Evolutionary conservation across 2,797 vertebrate genomes (phyloP).

Genomic region (Nyctibius grandis): DNA sequence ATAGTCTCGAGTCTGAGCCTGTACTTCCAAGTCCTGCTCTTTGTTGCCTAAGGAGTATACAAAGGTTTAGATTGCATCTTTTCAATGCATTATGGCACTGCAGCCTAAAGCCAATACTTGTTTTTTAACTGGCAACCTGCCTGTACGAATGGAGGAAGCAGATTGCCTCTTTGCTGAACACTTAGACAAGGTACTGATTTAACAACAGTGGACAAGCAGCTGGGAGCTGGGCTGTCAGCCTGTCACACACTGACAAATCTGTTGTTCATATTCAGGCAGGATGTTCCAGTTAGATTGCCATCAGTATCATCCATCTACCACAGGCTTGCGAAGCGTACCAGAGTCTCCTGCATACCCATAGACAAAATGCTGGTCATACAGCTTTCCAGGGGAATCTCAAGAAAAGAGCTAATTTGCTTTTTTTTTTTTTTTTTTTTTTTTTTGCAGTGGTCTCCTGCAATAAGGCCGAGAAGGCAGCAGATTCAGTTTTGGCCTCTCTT

Average conservation of each 20-base stretch:
- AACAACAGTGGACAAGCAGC: conserved; percentile 96
- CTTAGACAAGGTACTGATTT: conserved; percentile 84
- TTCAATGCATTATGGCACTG: conserved; percentile 74
- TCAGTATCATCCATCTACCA: conserved; percentile 70
- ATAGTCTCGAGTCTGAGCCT: conserved; percentile 56
- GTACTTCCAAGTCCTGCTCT: conserved; percentile 59
- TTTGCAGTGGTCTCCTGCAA: not conserved
- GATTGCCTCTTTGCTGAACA: conserved; percentile 81
- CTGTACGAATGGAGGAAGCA: conserved; percentile 75
- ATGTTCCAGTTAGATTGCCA: conserved; percentile 76
- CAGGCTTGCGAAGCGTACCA: not conserved
- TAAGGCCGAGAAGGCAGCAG: not conserved
- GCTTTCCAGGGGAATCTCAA: not conserved
- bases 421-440: not conserved
- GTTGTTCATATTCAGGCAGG: conserved; percentile 90
- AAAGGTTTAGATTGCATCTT: conserved; percentile 72
- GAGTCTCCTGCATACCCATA: not conserved
- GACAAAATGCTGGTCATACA: conserved; percentile 6
- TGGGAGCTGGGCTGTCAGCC: conserved; percentile 92
- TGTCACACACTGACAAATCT: conserved; percentile 96
- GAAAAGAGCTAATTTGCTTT: not conserved
- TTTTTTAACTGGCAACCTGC: conserved; percentile 78
- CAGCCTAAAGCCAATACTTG: conserved; percentile 76
- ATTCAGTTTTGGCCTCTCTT: conserved; percentile 27
- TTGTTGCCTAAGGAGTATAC: conserved; percentile 62